These are phyloP conservation scores for Rhamnusium bicolor DNA, from an alignment of 2,888 invertebrate species.

Conservation along the genomic window DNA sequence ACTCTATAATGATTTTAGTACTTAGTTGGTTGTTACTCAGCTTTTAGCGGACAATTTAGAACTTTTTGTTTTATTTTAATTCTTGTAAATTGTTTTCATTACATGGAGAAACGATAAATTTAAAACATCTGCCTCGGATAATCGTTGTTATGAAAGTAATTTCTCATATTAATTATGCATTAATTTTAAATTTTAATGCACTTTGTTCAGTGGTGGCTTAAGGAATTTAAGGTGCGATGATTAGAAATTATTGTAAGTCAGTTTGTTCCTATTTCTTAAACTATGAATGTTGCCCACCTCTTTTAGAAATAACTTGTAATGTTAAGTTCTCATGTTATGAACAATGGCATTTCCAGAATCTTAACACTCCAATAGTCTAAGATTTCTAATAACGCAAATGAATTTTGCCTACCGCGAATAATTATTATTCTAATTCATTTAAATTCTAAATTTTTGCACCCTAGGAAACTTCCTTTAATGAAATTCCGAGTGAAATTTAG, in stretches of 20 bases:
- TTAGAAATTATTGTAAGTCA: neutral
- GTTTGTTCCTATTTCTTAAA: neutral
- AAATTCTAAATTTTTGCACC: too few relatives aligned
- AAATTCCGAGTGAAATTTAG: too few relatives aligned
- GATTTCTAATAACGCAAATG: too few relatives aligned
- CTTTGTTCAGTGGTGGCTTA: neutral
- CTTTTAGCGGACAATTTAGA: neutral
- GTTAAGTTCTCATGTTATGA: too few relatives aligned
- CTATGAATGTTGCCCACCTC: too few relatives aligned
- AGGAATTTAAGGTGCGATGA: neutral
- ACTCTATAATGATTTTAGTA: neutral
- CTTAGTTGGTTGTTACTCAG: neutral
- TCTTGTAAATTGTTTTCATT: neutral
- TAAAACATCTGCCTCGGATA: neutral
- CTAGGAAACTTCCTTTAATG: too few relatives aligned
- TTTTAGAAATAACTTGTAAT: too few relatives aligned
- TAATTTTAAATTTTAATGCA: neutral
- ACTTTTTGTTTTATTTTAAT: neutral
- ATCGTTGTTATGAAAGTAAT: neutral
- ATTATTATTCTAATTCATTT: too few relatives aligned
- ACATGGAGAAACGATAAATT: neutral
- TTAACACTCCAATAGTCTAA: too few relatives aligned
- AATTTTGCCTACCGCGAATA: too few relatives aligned
- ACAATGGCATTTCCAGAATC: too few relatives aligned
- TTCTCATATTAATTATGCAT: neutral